A percentile compares a stretch with the other conserved stretches of the same genome.
Evolutionary conservation across 1,140 invertebrate species (phyloP).

Genomic region (Drosophila guanche): DNA sequence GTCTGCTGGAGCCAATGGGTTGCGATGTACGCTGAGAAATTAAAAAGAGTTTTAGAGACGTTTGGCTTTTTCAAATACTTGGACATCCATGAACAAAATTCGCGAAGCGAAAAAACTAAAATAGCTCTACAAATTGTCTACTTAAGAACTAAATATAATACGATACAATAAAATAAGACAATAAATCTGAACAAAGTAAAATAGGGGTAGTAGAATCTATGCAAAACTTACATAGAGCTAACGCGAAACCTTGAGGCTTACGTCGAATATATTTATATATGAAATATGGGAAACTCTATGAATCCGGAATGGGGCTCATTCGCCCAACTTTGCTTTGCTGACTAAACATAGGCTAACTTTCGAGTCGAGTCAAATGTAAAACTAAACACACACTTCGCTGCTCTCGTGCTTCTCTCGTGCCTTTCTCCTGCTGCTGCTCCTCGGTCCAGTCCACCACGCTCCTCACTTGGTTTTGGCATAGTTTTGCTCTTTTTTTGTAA

Average conservation of each 20-base stretch:
- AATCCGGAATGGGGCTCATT: not conserved
- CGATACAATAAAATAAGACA: conserved; percentile 10
- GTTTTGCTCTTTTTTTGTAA: conserved; percentile 71
- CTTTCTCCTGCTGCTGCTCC: conserved; percentile 26
- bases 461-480: conserved; percentile 73
- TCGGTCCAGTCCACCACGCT: conserved; percentile 45
- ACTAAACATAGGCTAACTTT: conserved; percentile 8
- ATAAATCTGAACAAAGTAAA: not conserved
- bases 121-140: conserved; percentile 31
- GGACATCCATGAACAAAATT: conserved; percentile 5
- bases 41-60: conserved; percentile 5
- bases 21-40: conserved; percentile 26
- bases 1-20: not conserved
- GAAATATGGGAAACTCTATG: too few species aligned
- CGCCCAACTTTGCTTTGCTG: conserved; percentile 21
- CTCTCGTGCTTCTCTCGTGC: conserved; percentile 12
- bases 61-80: conserved; percentile 3
- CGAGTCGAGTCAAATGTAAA: conserved; percentile 50
- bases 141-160: conserved; percentile 32
- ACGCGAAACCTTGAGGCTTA: conserved; percentile 31
- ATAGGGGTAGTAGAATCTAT: not conserved
- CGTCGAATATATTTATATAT: conserved; percentile 13
- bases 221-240: conserved; percentile 28
- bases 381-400: conserved; percentile 66
- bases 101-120: conserved; percentile 4